Evolutionary conservation across 37 sponge, comb jelly and placozoan genomes (phyloP), one percentile per base, ranked within the genome.

Genomic region (Crambe crambe): DNA sequence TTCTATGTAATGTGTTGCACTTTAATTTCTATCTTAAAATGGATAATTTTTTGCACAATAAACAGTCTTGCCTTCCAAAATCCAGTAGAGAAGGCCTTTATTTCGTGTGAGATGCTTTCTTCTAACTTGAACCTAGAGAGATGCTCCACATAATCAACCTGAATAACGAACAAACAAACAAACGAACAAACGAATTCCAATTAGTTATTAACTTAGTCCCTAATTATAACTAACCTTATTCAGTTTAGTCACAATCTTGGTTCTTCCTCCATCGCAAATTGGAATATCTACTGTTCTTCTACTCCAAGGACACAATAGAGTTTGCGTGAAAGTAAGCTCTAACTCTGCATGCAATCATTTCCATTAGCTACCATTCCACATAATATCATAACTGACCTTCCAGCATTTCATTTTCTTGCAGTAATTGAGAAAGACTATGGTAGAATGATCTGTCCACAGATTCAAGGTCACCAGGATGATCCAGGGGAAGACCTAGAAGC

Each of bases 61-160:
- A n/a, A n/a, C n/a, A n/a, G 3, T 2, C 74, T 73, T 17, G 83
- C 89, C 79, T 88, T 57, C 83, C 89, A 88, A 47, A 88, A 88
- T 56, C 89, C 89, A 20, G 44, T 20, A 36, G 42, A 25, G 17
- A 88, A 72, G 23, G 63, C 25, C 25, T 72, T n/a, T 29, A 76
- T 10, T 62, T 88, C 89, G 6, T 82, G 12, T 23, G 39, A 4
- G 2, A 73, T 37, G 42, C 43, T 32, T 10, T 20, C 42, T 58
- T 82, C 79, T 51, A 88, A 23, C 68, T 82, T 82, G 68, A 88
- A 88, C 40, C 64, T 42, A 2, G 78, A 73, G 21, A 88, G 39
- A 22, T n/a, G 31, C 58, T 78, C 29, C 20, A 88, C 42, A 67
- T 78, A 88, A 26, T 72, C 42, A 38, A 22, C 3, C 70, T 70